Percentiles rank a stretch among this genome's conserved stretches.
phyloP scores from a whole-genome alignment of 2,797 vertebrate species.

The Corythornis leucogaster region DNA sequence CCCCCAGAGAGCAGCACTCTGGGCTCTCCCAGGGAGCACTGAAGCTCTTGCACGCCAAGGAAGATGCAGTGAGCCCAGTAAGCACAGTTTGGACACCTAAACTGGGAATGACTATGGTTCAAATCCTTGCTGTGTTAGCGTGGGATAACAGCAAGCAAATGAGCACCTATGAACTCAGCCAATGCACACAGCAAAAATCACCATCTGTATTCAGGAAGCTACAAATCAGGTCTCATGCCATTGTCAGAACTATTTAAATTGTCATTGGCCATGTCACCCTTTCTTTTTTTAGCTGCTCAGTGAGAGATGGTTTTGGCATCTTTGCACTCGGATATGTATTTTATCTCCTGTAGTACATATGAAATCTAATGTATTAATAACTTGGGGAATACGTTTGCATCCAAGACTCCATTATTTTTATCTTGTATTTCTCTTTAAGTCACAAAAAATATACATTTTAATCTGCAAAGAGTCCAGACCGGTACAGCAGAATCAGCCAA shows the following conservation, averaged over 20 bases:
- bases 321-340: slow-evolving; percentile 5
- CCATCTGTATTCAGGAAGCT: not conserved
- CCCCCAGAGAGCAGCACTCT: rapidly evolving
- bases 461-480: slow-evolving; percentile 21
- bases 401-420: slow-evolving; percentile 47
- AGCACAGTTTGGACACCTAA: not conserved
- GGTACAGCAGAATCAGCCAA: slow-evolving; percentile 9
- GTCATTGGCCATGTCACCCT: slow-evolving; percentile 7
- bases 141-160: not conserved
- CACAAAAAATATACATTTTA: slow-evolving; percentile 22
- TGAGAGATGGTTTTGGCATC: slow-evolving; percentile 7
- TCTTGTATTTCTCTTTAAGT: slow-evolving; percentile 60
- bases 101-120: not conserved
- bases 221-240: slow-evolving; percentile 8
- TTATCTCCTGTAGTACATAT: slow-evolving; percentile 11
- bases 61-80: not conserved
- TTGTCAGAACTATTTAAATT: slow-evolving; percentile 31
- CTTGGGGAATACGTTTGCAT: slow-evolving; percentile 42
- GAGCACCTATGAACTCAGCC: not conserved
- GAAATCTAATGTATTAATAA: slow-evolving; percentile 43
- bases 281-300: slow-evolving; percentile 18
- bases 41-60: not conserved
- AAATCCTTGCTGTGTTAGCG: not conserved
- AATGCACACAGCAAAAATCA: not conserved
- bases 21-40: not conserved